Percentiles rank a stretch among this genome's conserved stretches.
These are phyloP conservation scores for Osmerus mordax DNA, from an alignment of 2,113 vertebrate genomes.

Conservation along the genomic window DNA sequence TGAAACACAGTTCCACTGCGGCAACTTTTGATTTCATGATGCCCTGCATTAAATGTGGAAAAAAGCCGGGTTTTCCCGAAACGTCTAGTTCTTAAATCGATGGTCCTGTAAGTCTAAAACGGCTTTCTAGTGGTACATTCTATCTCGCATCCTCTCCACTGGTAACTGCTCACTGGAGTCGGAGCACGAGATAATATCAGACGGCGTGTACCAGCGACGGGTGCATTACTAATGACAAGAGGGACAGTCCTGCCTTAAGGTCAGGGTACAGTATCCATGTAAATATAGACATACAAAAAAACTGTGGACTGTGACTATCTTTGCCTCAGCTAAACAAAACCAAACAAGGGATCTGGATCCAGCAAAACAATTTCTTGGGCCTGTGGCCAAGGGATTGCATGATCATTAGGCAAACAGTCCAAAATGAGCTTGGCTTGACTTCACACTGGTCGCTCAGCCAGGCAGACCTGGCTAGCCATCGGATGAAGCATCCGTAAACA, in stretches of 20 bases:
- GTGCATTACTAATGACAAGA: no score
- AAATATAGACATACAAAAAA: no score
- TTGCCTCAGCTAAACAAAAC: background rate
- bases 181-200: no score
- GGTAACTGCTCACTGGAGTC: no score
- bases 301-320: constrained; percentile 2
- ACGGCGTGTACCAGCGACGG: no score
- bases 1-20: constrained; percentile 16
- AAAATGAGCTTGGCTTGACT: background rate
- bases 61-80: no score
- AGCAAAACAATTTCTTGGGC: background rate
- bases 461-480: background rate
- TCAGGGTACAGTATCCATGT: no score
- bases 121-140: no score
- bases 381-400: background rate
- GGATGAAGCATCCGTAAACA: background rate
- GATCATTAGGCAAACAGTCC: background rate
- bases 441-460: background rate
- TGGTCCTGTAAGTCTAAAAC: no score
- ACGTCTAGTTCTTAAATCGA: no score
- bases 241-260: no score
- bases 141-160: no score
- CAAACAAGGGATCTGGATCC: background rate
- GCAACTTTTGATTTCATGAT: constrained; percentile 30
- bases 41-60: background rate